Evolutionary conservation across 2,113 vertebrate genomes (phyloP), one percentile per base, ranked within the genome.

Genomic region (Ctenomys sociabilis): DNA sequence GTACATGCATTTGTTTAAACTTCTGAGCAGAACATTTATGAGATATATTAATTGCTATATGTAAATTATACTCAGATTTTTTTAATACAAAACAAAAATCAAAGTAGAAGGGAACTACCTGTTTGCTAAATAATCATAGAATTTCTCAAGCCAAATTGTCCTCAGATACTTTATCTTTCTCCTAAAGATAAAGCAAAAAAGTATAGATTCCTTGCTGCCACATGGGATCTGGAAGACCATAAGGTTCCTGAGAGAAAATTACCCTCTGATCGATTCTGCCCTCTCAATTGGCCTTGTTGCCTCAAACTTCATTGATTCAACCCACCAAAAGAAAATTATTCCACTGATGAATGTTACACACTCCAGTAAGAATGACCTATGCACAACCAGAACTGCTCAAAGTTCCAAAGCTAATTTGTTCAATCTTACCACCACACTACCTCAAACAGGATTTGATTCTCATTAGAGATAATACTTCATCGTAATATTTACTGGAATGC

Each of bases 401-500:
- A 61, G 21, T 43, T 78, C 61, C 57, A 78, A 64, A 85, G 75
- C 49, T 94, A 72, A 88, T 30, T 86, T 88, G 54, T 57, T 70
- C 63, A 40, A 40, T 28, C 68, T 84, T 84, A 87, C 21, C 43
- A 80, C 6, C 9, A 64, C 45, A 32, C 49, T 91, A 85, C 28
- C 83, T 73, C 32, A 93, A 63, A 91, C n/a, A 80, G 3, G n/a
- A 88, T 84, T 73, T 95, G 57, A 68, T 91, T 93, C 91, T 91
- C 26, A 88, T 63, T 72, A 66, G 59, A 93, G 7, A 45, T 64
- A 85, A 37, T 78, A 83, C 11, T 70, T 88, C 59, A 88, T 80
- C 73, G 72, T 95, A 73, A 30, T 66, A 85, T 91, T 66, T 91
- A 26, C 57, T 91, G 68, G 57, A 26, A 37, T 85, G 0, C 24